Percentiles rank a stretch among this genome's conserved stretches.
Conservation (phyloP, 2,888 invertebrate genomes). For the Melipona bicolor region DNA sequence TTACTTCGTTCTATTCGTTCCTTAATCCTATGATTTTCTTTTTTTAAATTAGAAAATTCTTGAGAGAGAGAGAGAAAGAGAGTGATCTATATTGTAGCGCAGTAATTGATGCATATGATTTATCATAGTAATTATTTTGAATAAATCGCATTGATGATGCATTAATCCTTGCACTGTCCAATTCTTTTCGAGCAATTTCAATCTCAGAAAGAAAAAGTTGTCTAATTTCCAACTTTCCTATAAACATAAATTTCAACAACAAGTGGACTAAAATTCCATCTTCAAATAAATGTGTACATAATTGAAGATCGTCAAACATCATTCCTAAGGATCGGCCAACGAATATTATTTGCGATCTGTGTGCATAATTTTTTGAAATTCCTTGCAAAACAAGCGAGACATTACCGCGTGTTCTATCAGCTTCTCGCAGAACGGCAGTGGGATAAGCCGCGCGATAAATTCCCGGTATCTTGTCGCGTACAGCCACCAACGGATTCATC, state of each 20-base stretch:
- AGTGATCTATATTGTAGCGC: no score
- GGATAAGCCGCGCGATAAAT: constrained; percentile 46
- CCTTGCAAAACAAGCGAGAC: neutral
- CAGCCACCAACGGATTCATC: constrained; percentile 53
- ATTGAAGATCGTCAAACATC: no score
- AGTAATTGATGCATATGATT: no score
- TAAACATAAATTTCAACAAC: no score
- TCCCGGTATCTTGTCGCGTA: constrained; percentile 46
- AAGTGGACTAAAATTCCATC: no score
- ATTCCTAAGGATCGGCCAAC: no score
- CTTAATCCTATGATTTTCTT: neutral
- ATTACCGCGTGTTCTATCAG: constrained; percentile 33
- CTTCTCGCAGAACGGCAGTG: neutral
- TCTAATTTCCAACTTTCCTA: neutral
- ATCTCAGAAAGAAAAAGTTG: neutral
- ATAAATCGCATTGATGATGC: neutral
- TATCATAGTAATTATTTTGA: neutral
- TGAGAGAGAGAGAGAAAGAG: neutral
- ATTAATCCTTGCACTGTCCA: neutral
- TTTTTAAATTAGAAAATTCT: neutral
- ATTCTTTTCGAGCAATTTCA: neutral
- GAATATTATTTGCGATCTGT: neutral
- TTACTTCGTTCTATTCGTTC: neutral
- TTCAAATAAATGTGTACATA: no score
- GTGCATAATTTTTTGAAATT: neutral